Conservation (phyloP, 2,888 invertebrate genomes). For the Ditylenchus weischeri region DNA sequence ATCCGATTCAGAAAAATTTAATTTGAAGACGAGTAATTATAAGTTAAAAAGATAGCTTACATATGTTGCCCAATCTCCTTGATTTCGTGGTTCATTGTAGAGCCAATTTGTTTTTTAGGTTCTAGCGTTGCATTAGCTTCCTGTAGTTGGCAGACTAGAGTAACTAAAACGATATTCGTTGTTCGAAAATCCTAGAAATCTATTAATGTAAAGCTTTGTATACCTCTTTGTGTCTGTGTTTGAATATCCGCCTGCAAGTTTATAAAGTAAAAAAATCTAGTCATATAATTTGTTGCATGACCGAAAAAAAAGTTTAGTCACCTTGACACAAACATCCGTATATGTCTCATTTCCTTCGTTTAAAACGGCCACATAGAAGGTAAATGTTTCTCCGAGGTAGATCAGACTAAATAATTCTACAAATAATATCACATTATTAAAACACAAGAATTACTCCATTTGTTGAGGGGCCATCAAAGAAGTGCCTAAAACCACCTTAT, state of each 20-base stretch:
- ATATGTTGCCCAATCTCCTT: conserved; percentile 97
- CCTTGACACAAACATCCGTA: conserved; percentile 18
- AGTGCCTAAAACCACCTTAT: conserved; percentile 70
- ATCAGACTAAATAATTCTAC: conserved; percentile 71
- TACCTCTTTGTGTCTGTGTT: conserved; percentile 75
- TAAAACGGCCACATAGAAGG: conserved; percentile 92
- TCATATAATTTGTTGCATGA: conserved; percentile 5
- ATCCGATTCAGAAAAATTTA: no score
- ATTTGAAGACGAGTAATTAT: no score
- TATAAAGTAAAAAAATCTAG: conserved; percentile 29
- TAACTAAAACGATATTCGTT: neutral
- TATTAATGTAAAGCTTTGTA: neutral
- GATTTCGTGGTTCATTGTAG: conserved; percentile 97
- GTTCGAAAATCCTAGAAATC: no score
- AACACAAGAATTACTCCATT: conserved; percentile 71
- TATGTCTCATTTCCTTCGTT: conserved; percentile 66
- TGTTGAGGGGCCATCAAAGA: conserved; percentile 88
- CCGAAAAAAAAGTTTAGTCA: neutral
- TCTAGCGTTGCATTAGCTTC: conserved; percentile 64
- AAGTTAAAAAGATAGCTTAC: conserved; percentile 63
- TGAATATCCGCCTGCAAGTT: conserved; percentile 78
- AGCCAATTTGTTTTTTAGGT: conserved; percentile 82
- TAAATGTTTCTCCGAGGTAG: conserved; percentile 94
- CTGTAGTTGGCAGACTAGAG: conserved; percentile 67
- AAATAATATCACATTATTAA: conserved; percentile 2